Base-by-base conservation (phyloP, 2,113 vertebrate species). In the Parotia lawesii region DNA sequence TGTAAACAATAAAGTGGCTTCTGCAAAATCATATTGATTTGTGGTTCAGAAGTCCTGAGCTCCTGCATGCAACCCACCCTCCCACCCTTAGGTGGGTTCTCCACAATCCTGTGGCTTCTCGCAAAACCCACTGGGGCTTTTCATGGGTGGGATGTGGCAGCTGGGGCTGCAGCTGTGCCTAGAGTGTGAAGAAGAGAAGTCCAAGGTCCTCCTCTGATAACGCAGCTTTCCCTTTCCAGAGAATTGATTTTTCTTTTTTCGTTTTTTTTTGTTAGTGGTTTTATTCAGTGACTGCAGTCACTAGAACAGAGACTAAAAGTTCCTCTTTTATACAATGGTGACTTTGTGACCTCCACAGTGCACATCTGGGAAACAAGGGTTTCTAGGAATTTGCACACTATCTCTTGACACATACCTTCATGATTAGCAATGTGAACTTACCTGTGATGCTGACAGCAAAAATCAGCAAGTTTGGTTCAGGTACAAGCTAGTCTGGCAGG, bases 221-320 rank as follows among this genome's bases (percentile, higher is more conserved):
- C 0, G 2, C 8, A 29, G 33, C 23, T 82, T 79, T 87, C 15
- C 1, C 3, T 72, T 61, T 33, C 6, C 35, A 51, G 17, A 19
- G 6, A 45, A 48, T 2, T 17, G 31, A 2, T 25, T 23, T 50
- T 35, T 18, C 2, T 27, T 31, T 24, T n/a, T 10, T 19, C 2
- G 0, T 23, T 24, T 35, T 18, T 6, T 40, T 44, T 33, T 3
- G 2, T 48, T 7, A 37, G 13, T 51, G 1, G 5, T 64, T 82
- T 50, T 48, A 22, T 23, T 50, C 23, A 15, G 31, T 21, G 42
- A 19, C 40, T 1, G 5, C 6, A 4, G 27, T 45, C n/a, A 7
- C 20, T 33, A 11, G 20, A 23, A 25, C 11, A n/a, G 31, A 45
- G 12, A 6, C 21, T 29, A 14, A 37, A 74, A 40, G 35, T 57